Base-by-base conservation (phyloP, 2,888 invertebrate species). In the Colletes collaris region DNA sequence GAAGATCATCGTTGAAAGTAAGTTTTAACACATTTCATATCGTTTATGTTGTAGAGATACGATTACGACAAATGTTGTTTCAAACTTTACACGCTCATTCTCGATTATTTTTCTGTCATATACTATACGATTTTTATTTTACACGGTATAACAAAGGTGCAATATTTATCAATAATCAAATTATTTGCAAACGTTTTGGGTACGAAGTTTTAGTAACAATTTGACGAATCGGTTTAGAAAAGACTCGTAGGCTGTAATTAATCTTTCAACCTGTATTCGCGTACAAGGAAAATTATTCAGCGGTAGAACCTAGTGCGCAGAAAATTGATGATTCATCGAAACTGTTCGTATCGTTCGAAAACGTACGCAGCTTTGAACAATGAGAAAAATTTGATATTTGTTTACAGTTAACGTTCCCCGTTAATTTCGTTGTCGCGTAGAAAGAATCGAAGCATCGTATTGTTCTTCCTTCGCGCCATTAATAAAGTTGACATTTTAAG, bases 1-100 rank as follows among this genome's bases (percentile, higher is more conserved):
- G 13, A 56, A 50, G 49, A 55, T 46, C 27, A 2, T 13, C 16
- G 35, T 16, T 35, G 58, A 76, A 76, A 62, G 70, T 76, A 71
- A 71, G 76, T 75, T 60, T 16, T 5, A 27, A 37, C 16, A 5
- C 19, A n/a, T 53, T 7, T 4, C 27, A 8, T 4, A 13, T 44
- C 7, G 3, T 16, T 49, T 13, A 27, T 27, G 46, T 16, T n/a
- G 3, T 19, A 13, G 37, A 27, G 37, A 27, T 2, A 11, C 6
- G 10, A 46, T 35, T 52, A 44, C 5, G 27, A n/a, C 49, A 10
- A 10, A 16, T 13, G 0, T 56, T 35, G n/a, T 7, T 13, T 7
- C 5, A 40, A 65, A 44, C 8, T 19, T 11, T 13, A 4, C 37
- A 6, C n/a, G 49, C 8, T 37, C 8, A 2, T 13, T 44, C 7